These are phyloP conservation scores for Silvanus unidentatus DNA, from an alignment of 2,888 invertebrate species.

Conservation along the genomic window DNA sequence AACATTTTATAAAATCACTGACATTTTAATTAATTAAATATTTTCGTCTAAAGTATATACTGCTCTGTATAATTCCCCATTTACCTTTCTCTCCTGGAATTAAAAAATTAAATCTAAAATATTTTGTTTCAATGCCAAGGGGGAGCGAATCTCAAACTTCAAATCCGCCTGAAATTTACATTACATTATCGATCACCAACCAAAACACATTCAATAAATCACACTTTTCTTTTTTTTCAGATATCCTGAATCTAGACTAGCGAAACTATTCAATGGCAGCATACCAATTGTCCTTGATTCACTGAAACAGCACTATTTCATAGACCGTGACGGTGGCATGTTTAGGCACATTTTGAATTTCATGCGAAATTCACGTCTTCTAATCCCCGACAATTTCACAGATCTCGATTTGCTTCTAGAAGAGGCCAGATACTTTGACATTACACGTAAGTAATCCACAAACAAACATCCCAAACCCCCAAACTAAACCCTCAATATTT, in stretches of 20 bases:
- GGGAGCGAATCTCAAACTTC: no score
- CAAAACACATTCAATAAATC: no score
- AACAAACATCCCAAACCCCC: constrained; percentile 3
- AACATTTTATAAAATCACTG: no score
- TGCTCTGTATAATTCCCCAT: no score
- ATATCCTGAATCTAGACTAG: constrained; percentile 86
- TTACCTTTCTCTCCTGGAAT: no score
- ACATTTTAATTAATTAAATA: no score
- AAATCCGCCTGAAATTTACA: no score
- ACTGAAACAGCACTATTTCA: constrained; percentile 96
- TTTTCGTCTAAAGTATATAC: no score
- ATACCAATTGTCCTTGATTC: constrained; percentile 95
- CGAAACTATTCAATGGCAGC: constrained; percentile 89
- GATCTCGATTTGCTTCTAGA: constrained; percentile 82
- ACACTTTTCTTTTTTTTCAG: constrained; percentile 53
- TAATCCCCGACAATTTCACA: constrained; percentile 81
- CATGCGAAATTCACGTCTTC: constrained; percentile 82
- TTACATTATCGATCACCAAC: no score
- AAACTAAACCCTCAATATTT: not conserved
- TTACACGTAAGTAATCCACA: constrained; percentile 68
- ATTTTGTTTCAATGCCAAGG: no score
- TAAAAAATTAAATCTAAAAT: no score
- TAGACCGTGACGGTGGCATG: constrained; percentile 96
- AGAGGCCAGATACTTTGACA: constrained; percentile 87
- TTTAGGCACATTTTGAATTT: constrained; percentile 97